A percentile compares a stretch with the other conserved stretches of the same genome.
Evolutionary conservation across 2,797 vertebrate species (phyloP).

Genomic region (Chrosomus eos): DNA sequence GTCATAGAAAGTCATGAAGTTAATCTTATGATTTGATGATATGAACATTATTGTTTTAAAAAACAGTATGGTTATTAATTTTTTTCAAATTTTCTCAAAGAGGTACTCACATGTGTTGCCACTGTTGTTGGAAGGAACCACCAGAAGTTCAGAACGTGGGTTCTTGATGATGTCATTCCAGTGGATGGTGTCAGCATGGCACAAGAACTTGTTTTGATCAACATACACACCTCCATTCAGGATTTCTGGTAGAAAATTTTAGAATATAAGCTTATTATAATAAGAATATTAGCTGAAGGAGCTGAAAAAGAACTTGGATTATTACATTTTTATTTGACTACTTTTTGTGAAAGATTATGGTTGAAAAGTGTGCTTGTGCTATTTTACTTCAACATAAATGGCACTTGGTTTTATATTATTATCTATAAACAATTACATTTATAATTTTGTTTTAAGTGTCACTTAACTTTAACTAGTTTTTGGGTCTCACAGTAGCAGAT

Average conservation of each 20-base stretch:
- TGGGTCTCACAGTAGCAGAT: neutral
- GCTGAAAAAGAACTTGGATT: neutral
- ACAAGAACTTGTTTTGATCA: constrained; percentile 97
- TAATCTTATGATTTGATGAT: neutral
- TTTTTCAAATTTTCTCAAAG: neutral
- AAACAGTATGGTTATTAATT: neutral
- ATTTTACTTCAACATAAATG: neutral
- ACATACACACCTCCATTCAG: constrained; percentile 95
- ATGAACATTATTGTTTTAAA: no score
- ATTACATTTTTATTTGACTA: neutral
- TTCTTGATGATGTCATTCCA: constrained; percentile 96
- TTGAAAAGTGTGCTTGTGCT: neutral
- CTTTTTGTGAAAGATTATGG: neutral
- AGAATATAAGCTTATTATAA: neutral
- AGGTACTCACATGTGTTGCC: constrained; percentile 82
- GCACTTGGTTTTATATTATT: neutral
- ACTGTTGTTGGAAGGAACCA: constrained; percentile 94
- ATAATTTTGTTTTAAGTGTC: neutral
- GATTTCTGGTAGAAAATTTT: constrained; percentile 68
- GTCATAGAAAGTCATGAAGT: neutral
- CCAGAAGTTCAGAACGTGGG: constrained; percentile 90
- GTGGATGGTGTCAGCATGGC: constrained; percentile 95
- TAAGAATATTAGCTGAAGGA: neutral
- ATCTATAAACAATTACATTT: neutral
- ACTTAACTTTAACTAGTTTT: neutral